Evolutionary conservation across 2,113 vertebrate species (phyloP), one percentile per base, ranked within the genome.

Genomic region (Ailuropoda melanoleuca): DNA sequence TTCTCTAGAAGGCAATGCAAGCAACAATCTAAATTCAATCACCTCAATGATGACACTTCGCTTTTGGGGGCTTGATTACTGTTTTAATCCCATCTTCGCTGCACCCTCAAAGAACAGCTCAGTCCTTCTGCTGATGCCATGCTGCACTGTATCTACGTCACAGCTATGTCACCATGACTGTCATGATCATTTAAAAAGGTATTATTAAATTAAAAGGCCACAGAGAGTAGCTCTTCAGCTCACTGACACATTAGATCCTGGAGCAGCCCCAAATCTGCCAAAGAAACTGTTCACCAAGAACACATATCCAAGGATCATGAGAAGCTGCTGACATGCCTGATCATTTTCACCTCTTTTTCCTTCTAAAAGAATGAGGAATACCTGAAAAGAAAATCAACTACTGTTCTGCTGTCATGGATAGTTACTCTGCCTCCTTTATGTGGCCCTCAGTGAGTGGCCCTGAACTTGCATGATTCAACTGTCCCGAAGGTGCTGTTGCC

Each of bases 101-200:
- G 29, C 2, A 53, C 70, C 31, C 1, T 24, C 29, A 24, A 6
- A 74, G 31, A 43, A 70, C 0, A 4, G 80, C 56, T 37, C 2
- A 1, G 39, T 58, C 31, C 56, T 91, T 8, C 1, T 0, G 53
- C 0, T 39, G 64, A 39, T 0, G 15, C 34, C 70, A 15, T 0
- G 4, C 4, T 43, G 53, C n/a, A 58, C 18, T 2, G 5, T 31
- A 12, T 19, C 55, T 31, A 56, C 18, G 24, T 78, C 39, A 10
- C 15, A 15, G 60, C 0, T 5, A n/a, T 0, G 21, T 50, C 37
- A 19, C 29, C 1, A 17, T 3, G 17, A 68, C 31, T 1, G 3
- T 4, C 43, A 4, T 0, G n/a, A n/a, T 62, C 2, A 4, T 55
- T 56, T 62, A 8, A 31, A 53, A 19, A 56, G 64, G 43, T 37